Evolutionary conservation across 1,140 invertebrate genomes (phyloP), one percentile per base, ranked within the genome.

Genomic region (Trachelipus rathkii): DNA sequence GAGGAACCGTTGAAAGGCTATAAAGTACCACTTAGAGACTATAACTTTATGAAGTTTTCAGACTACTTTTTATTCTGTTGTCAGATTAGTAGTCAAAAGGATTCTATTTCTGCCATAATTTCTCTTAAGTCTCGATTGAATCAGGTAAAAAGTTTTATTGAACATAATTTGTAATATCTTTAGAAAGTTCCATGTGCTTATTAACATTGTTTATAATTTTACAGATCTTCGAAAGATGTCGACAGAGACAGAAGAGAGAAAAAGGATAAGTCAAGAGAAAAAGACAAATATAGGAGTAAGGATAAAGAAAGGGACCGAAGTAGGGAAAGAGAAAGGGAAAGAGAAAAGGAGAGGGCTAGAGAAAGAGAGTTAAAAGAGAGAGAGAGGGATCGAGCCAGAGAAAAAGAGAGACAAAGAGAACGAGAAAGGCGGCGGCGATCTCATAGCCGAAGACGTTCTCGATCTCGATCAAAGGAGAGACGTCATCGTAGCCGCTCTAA

Each of bases 381-480:
- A 60, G 50, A 60, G 8, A 60, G 50, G 50, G 50, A 60, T 4
- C 11, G 50, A 19, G 50, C 11, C 3, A 60, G 50, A 19, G 50
- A 19, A 60, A 60, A 19, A 60, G 50, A 60, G 8, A 71, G 73
- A 53, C 46, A 78, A 33, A 44, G 73, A 66, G 72, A 73, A 21
- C 24, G 44, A 21, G 71, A 69, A 33, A 79, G 24, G 19, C 67
- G 50, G 10, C 13, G 73, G 4, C 46, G 69, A 10, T 60, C 66
- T n/a, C 75, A 46, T 76, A 79, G 81, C 60, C 77, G 77, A 79
- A 78, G 76, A 44, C 15, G 80, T 79, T 81, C 79, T 79, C 68
- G 77, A 82, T 75, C 76, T 80, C 74, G 53, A 66, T 75, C 50
- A 15, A 80, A 11, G 21, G 24, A 33, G 46, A n/a, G 66, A 69